Evolutionary conservation across 2,888 invertebrate species (phyloP).

Genomic region (Cancer borealis): DNA sequence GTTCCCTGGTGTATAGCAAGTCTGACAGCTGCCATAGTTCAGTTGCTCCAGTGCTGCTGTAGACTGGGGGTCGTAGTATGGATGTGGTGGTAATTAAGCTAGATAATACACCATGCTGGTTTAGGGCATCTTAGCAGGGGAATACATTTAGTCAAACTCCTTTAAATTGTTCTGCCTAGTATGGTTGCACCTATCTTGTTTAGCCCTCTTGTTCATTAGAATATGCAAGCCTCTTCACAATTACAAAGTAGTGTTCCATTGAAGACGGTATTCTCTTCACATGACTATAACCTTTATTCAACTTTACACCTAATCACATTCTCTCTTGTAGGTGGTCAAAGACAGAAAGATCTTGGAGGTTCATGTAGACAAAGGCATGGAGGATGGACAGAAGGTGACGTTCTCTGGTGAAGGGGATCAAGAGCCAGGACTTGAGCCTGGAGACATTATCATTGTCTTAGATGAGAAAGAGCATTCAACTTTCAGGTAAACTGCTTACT

Average conservation of each 20-base stretch:
- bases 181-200: too few relatives aligned
- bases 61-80: too few relatives aligned
- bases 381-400: slow-evolving; percentile 95
- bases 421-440: slow-evolving; percentile 94
- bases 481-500: slow-evolving; percentile 82
- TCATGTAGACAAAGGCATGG: slow-evolving; percentile 87
- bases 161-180: too few relatives aligned
- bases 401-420: slow-evolving; percentile 98
- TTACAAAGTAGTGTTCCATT: neutral
- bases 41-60: too few relatives aligned
- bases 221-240: too few relatives aligned
- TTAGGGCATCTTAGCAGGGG: too few relatives aligned
- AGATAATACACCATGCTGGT: too few relatives aligned
- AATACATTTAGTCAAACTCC: too few relatives aligned
- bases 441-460: slow-evolving; percentile 96
- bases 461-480: slow-evolving; percentile 94
- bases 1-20: too few relatives aligned
- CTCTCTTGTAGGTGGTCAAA: slow-evolving; percentile 84
- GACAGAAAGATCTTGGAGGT: slow-evolving; percentile 97
- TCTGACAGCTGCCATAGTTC: too few relatives aligned
- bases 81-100: too few relatives aligned
- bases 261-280: neutral
- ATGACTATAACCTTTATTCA: neutral
- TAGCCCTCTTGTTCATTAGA: too few relatives aligned
- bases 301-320: neutral